Percentiles rank a stretch among this genome's conserved stretches.
Evolutionary conservation across 30 jellyfish, hydroid and myxozoan species (phyloP).

Genomic region (Catostylus mosaicus): DNA sequence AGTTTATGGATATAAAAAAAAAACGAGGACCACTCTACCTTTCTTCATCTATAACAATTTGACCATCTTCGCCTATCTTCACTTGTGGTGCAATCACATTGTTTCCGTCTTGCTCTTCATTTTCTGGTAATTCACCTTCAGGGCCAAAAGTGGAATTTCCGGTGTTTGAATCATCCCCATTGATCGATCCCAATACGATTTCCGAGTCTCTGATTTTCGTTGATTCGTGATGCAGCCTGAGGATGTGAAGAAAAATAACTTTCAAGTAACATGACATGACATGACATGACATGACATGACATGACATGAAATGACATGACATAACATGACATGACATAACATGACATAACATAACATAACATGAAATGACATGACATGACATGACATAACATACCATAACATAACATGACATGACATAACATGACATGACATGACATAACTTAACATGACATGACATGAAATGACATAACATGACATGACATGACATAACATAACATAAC

Average conservation of each 20-base stretch:
- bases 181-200: constrained; percentile 32
- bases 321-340: too few species aligned
- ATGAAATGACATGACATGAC: too few species aligned
- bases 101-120: constrained; percentile 46
- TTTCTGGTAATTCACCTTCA: constrained; percentile 6
- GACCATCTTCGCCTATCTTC: constrained; percentile 87
- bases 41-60: constrained; percentile 74
- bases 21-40: constrained; percentile 58
- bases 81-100: constrained; percentile 90
- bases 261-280: too few species aligned
- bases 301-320: too few species aligned
- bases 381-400: too few species aligned
- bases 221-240: constrained; percentile 14
- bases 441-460: too few species aligned
- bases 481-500: too few species aligned
- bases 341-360: too few species aligned
- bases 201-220: constrained; percentile 13
- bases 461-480: too few species aligned
- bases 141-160: not conserved
- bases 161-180: constrained; percentile 18
- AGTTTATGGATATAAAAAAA: not conserved
- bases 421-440: too few species aligned
- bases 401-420: too few species aligned
- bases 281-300: too few species aligned
- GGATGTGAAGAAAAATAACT: not conserved